Conservation (phyloP, 2,888 invertebrate species). For the Cephus spinipes region DNA sequence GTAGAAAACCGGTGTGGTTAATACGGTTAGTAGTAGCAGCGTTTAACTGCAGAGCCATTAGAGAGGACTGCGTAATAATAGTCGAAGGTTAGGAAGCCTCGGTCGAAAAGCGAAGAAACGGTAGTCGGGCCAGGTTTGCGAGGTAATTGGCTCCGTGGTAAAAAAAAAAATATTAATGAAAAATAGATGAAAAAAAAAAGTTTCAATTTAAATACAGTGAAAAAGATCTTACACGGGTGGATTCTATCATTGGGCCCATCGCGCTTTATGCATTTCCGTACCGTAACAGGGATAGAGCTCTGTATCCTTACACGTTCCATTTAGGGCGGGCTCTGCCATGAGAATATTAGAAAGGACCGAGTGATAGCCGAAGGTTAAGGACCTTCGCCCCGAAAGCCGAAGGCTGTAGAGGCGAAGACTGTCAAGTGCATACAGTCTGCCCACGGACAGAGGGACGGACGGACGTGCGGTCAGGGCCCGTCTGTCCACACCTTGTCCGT, state of each 20-base stretch:
- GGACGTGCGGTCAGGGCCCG: conserved; percentile 31
- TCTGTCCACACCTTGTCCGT: conserved; percentile 35
- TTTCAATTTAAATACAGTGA: background rate
- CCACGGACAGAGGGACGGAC: conserved; percentile 21
- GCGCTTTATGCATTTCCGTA: background rate
- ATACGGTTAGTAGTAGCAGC: background rate
- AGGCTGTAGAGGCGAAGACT: conserved; percentile 32
- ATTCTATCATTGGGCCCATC: background rate
- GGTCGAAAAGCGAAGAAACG: background rate
- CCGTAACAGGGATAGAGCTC: background rate
- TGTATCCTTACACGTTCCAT: background rate
- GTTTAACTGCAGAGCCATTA: background rate
- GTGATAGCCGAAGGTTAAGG: conserved; percentile 51
- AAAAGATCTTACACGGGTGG: background rate
- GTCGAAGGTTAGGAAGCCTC: conserved; percentile 1
- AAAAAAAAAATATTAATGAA: background rate
- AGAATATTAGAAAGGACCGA: conserved; percentile 47
- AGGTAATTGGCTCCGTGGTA: background rate
- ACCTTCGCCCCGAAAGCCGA: conserved; percentile 34
- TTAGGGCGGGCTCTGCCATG: background rate
- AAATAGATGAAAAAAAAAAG: background rate
- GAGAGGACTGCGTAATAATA: background rate
- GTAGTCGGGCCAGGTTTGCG: background rate
- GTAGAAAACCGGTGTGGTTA: background rate
- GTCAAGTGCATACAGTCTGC: conserved; percentile 32